Percentiles rank a stretch among this genome's conserved stretches.
Conservation (phyloP, 1,140 invertebrate species). For the Cyclina sinensis region DNA sequence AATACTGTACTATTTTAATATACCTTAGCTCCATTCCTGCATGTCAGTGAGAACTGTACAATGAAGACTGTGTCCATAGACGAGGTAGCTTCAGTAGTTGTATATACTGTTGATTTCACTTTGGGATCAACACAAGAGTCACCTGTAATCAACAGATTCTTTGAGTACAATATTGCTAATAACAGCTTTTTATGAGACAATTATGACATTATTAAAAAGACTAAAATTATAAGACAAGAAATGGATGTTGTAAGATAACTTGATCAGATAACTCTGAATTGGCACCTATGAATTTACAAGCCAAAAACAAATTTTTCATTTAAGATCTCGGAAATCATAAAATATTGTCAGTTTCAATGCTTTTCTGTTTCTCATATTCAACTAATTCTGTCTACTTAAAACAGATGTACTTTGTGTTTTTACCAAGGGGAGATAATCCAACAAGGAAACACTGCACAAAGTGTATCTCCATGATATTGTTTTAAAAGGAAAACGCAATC, state of each 20-base stretch:
- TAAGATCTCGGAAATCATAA: neutral
- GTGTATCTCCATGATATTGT: too few relatives aligned
- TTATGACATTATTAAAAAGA: neutral
- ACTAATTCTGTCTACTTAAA: too few relatives aligned
- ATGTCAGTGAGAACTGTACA: conserved; percentile 87
- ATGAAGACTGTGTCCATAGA: conserved; percentile 91
- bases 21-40: conserved; percentile 86
- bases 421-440: too few relatives aligned
- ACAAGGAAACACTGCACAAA: too few relatives aligned
- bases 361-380: too few relatives aligned
- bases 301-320: too few relatives aligned
- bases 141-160: conserved; percentile 76
- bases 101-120: conserved; percentile 90
- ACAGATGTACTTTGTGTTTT: too few relatives aligned
- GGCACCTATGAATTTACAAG: neutral
- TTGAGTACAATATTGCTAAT: neutral
- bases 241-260: neutral
- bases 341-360: too few relatives aligned
- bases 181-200: neutral
- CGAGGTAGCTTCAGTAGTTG: conserved; percentile 93
- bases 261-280: neutral
- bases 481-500: too few relatives aligned
- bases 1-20: conserved; percentile 39
- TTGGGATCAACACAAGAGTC: conserved; percentile 86
- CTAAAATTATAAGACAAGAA: neutral